These are phyloP conservation scores for Pyxicephalus adspersus DNA, from an alignment of 2,113 vertebrate species.

Conservation along the genomic window DNA sequence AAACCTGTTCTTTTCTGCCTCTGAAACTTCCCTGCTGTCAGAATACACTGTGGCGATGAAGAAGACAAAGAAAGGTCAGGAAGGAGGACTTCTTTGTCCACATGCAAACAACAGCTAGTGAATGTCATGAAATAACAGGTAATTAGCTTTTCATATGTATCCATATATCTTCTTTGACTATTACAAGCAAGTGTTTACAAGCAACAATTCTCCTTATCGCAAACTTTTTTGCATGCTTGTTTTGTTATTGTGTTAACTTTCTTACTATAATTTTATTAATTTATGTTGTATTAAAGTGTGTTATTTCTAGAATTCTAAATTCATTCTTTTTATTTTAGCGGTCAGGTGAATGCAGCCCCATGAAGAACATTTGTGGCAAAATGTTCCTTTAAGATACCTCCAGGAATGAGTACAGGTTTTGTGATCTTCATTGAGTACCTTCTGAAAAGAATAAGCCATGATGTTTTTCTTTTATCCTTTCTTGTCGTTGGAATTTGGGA, in stretches of 20 bases:
- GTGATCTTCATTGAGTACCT: conserved; percentile 59
- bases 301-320: conserved; percentile 30
- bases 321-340: conserved; percentile 54
- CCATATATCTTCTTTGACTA: too few species aligned
- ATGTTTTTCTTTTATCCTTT: conserved; percentile 64
- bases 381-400: conserved; percentile 61
- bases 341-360: conserved; percentile 6
- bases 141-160: background rate
- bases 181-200: too few species aligned
- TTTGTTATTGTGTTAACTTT: background rate
- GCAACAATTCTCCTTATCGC: background rate
- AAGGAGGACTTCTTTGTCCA: background rate
- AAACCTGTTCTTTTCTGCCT: conserved; percentile 46
- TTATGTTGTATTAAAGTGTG: background rate
- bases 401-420: conserved; percentile 54
- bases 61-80: conserved; percentile 30
- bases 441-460: conserved; percentile 62
- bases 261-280: background rate
- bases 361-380: conserved; percentile 56
- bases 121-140: conserved; percentile 25
- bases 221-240: background rate
- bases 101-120: conserved; percentile 17
- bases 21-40: conserved; percentile 25
- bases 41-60: background rate
- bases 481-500: conserved; percentile 56